phyloP scores from a whole-genome alignment of 2,797 vertebrate species.

The Mionectes olivaceus region DNA sequence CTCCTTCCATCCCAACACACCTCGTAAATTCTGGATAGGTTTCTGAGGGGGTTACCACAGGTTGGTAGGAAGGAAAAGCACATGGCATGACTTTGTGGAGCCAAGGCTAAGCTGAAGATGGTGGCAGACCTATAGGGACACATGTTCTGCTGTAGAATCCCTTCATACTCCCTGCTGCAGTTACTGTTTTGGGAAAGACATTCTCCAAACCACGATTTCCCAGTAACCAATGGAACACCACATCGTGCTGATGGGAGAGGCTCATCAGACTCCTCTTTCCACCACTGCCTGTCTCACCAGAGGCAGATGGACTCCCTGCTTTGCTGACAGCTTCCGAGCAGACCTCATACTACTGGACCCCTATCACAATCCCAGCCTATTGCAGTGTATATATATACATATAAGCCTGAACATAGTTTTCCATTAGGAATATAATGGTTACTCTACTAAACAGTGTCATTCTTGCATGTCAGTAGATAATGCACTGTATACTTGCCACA shows the following conservation, averaged over 20 bases:
- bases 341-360: accelerated
- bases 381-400: neutral
- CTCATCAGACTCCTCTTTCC: neutral
- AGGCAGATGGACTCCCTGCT: neutral
- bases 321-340: neutral
- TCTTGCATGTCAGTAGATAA: neutral
- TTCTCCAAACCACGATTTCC: neutral
- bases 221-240: neutral
- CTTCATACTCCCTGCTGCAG: neutral
- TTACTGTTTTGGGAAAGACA: neutral
- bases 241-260: neutral
- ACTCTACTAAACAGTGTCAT: neutral
- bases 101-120: neutral
- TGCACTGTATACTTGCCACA: neutral
- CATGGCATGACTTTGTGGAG: accelerated
- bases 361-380: neutral
- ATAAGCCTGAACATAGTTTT: neutral
- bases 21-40: neutral
- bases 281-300: neutral
- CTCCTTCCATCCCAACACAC: neutral
- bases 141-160: neutral
- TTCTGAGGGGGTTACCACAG: neutral
- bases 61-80: neutral
- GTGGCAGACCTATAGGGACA: neutral
- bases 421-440: neutral